Percentiles rank a stretch among this genome's conserved stretches.
phyloP scores from a whole-genome alignment of 1,140 invertebrate genomes.

The Pogonognathellus flavescens region DNA sequence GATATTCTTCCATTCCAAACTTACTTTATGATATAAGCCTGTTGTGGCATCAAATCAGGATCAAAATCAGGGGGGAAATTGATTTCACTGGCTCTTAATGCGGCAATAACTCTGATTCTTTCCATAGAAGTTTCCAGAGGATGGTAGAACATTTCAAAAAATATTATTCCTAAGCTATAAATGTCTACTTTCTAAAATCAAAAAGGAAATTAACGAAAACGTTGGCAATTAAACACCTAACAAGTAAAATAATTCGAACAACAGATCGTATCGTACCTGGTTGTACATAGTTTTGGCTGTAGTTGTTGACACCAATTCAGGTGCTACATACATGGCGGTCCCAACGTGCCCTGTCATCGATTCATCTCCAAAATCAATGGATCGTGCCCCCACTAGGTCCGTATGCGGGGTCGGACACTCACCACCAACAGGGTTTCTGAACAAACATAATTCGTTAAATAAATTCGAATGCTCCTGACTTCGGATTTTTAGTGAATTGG shows the following conservation, averaged over 20 bases:
- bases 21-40: slow-evolving; percentile 72
- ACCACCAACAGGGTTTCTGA: slow-evolving; percentile 14
- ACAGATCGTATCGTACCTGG: slow-evolving; percentile 69
- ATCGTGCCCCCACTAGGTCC: slow-evolving; percentile 26
- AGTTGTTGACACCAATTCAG: slow-evolving; percentile 80
- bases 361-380: slow-evolving; percentile 61
- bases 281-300: slow-evolving; percentile 82
- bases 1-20: background rate
- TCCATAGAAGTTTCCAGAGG: slow-evolving; percentile 90
- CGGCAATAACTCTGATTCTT: slow-evolving; percentile 81
- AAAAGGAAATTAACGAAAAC: slow-evolving; percentile 54
- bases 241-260: background rate
- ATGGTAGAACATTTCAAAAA: slow-evolving; percentile 94
- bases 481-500: slow-evolving; percentile 66
- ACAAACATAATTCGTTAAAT: background rate
- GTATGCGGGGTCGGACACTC: background rate
- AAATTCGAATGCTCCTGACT: background rate
- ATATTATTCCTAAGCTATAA: slow-evolving; percentile 90
- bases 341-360: slow-evolving; percentile 87
- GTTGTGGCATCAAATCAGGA: slow-evolving; percentile 70
- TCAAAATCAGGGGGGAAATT: slow-evolving; percentile 78
- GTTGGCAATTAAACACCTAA: background rate
- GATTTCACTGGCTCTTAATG: slow-evolving; percentile 78
- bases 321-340: slow-evolving; percentile 93
- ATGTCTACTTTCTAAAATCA: slow-evolving; percentile 90